Evolutionary conservation across 2,888 invertebrate species (phyloP).

Genomic region (Mesoligia furuncula): DNA sequence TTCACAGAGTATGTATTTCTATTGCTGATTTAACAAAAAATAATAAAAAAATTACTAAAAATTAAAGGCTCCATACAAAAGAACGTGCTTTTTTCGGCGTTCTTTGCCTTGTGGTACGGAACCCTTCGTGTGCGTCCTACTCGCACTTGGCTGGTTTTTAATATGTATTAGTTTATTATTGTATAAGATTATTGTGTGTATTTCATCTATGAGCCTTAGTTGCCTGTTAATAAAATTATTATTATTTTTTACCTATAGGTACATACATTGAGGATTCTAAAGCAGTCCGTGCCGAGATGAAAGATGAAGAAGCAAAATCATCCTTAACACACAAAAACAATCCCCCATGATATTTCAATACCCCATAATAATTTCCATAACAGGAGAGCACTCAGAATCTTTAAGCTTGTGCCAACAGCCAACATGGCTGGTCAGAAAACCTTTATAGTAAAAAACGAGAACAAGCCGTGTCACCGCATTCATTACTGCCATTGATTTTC

Average conservation of each 20-base stretch:
- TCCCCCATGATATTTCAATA: constrained; percentile 19
- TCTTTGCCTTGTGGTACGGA: no score
- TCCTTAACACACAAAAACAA: background rate
- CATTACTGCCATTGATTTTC: constrained; percentile 45
- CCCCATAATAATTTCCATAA: constrained; percentile 36
- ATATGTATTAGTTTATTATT: no score
- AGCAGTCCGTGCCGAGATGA: background rate
- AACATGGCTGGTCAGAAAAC: constrained; percentile 32
- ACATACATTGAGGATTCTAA: background rate
- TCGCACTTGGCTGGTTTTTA: no score
- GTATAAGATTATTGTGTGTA: no score
- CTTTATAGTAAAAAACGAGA: constrained; percentile 40
- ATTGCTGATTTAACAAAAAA: background rate
- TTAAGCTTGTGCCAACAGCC: constrained; percentile 33
- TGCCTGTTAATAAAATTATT: no score
- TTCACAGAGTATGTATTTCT: background rate
- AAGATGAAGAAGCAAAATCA: background rate
- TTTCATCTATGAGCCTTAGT: no score
- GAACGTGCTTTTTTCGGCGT: no score
- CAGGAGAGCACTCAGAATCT: constrained; percentile 35
- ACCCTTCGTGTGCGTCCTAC: no score
- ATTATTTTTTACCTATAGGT: no score
- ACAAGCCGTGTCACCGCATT: constrained; percentile 57
- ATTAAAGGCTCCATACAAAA: no score
- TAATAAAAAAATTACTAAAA: background rate